These are phyloP conservation scores for Mungos mungo DNA, from an alignment of 2,113 vertebrate genomes.

Conservation along the genomic window DNA sequence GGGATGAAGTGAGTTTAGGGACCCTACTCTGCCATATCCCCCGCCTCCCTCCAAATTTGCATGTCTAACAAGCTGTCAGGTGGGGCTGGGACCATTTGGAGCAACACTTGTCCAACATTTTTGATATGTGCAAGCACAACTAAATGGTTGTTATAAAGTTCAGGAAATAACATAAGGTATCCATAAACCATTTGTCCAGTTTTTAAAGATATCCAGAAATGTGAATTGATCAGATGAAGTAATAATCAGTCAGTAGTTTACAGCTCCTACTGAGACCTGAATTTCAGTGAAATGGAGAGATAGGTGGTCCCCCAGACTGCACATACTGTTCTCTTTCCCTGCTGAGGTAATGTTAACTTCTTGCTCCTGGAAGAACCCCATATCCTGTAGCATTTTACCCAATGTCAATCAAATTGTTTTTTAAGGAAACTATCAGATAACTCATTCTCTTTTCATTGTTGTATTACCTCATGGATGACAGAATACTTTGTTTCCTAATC, in stretches of 20 bases:
- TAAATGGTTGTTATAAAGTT: background rate
- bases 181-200: background rate
- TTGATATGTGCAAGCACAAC: background rate
- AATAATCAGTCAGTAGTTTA: background rate
- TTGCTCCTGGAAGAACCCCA: background rate
- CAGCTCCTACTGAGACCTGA: background rate
- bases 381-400: background rate
- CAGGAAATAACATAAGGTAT: background rate
- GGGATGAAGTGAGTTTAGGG: background rate
- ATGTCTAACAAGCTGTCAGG: background rate
- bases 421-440: background rate
- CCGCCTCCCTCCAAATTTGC: background rate
- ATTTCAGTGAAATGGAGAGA: background rate
- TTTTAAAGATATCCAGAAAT: background rate
- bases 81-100: background rate
- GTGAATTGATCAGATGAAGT: background rate
- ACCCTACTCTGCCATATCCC: background rate
- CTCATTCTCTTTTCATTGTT: background rate
- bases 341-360: background rate
- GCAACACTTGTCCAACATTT: background rate
- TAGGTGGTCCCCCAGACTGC: too few relatives aligned
- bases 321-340: background rate
- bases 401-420: background rate
- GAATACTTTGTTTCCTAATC: background rate
- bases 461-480: background rate